Conservation (phyloP, 2,797 vertebrate genomes). For the Botia kubotai region DNA sequence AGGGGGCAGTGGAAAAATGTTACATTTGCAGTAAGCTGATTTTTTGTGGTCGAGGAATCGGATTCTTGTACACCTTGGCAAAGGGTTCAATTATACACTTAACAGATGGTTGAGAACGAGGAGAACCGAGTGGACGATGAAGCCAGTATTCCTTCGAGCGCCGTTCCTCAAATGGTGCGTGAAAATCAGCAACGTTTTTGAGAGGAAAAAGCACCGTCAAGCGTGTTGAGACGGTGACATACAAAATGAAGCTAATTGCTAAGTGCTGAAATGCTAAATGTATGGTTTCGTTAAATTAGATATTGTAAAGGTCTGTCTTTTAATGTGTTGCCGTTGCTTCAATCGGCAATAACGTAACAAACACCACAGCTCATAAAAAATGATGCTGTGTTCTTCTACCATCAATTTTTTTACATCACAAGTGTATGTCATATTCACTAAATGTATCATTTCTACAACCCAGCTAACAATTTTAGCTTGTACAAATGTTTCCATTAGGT, state of each 20-base stretch:
- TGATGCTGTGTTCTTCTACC: not conserved
- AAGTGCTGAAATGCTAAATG: conserved; percentile 47
- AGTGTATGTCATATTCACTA: not conserved
- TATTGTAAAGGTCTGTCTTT: conserved; percentile 34
- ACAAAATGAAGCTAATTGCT: conserved; percentile 46
- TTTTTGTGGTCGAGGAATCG: conserved; percentile 48
- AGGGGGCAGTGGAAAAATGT: conserved; percentile 40
- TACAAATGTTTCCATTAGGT: no score
- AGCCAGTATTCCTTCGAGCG: conserved; percentile 38
- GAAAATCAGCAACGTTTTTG: conserved; percentile 44
- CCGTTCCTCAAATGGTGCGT: conserved; percentile 49
- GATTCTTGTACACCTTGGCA: conserved; percentile 36
- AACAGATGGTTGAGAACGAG: conserved; percentile 52
- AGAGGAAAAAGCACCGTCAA: conserved; percentile 3
- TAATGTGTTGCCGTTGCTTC: not conserved
- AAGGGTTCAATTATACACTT: conserved; percentile 30
- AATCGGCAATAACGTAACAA: not conserved
- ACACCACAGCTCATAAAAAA: conserved; percentile 21
- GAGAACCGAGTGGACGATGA: conserved; percentile 34
- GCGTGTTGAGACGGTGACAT: conserved; percentile 43
- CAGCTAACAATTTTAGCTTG: no score
- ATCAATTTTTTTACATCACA: conserved; percentile 22
- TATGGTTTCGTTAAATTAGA: conserved; percentile 20
- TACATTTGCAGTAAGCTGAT: conserved; percentile 34
- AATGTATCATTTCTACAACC: not conserved